Conservation (phyloP, 2,888 invertebrate species). For the Eremobia ochroleuca region DNA sequence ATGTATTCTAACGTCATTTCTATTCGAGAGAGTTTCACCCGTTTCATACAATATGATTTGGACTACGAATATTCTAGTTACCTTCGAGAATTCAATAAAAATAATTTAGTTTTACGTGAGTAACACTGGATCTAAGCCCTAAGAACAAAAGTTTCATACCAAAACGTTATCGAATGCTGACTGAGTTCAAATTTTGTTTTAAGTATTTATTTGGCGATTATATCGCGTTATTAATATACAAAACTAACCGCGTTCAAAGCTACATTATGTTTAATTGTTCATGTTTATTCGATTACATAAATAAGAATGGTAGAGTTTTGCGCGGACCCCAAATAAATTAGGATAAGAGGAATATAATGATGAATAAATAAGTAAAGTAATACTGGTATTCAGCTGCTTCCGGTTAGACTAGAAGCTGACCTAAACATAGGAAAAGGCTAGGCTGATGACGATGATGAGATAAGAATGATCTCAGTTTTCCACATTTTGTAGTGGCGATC, state of each 20-base stretch:
- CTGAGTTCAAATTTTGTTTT: not conserved
- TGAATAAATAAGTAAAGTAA: not conserved
- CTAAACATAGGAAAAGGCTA: not conserved
- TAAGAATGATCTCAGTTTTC: not conserved
- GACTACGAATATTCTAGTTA: conserved; percentile 30
- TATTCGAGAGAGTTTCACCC: conserved; percentile 13
- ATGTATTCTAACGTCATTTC: conserved; percentile 28
- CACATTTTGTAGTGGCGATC: not conserved
- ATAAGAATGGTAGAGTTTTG: not conserved
- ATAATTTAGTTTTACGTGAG: conserved; percentile 3
- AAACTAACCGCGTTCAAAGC: not conserved
- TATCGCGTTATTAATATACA: not conserved
- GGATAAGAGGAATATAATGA: not conserved
- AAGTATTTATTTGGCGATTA: not conserved
- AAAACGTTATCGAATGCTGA: not conserved
- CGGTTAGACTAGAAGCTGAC: not conserved
- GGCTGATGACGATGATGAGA: not conserved
- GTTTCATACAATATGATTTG: conserved; percentile 27
- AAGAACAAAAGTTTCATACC: not conserved
- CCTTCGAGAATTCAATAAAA: conserved; percentile 18
- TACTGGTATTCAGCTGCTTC: not conserved
- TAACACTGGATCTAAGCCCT: not conserved
- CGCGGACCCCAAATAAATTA: not conserved
- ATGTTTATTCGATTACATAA: not conserved
- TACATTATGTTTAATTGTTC: no score